phyloP scores from a whole-genome alignment of 2,888 invertebrate species.

The Drosophila helvetica region DNA sequence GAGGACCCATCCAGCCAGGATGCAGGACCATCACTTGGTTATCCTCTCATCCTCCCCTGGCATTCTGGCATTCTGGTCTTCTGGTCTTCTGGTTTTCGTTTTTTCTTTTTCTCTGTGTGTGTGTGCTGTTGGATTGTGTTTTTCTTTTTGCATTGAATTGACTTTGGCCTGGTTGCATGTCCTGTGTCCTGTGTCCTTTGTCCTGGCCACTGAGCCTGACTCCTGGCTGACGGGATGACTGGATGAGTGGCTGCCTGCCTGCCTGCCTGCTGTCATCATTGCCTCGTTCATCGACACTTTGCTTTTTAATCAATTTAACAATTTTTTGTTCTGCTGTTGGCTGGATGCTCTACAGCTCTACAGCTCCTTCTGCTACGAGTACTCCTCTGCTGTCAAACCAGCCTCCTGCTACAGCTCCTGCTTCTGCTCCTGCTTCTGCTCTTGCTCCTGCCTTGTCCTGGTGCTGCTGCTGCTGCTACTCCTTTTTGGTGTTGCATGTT shows the following conservation, averaged over 20 bases:
- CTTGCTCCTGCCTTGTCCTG: no score
- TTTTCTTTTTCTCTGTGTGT: conserved; percentile 9
- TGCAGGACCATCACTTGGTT: conserved; percentile 40
- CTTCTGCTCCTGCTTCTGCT: background rate
- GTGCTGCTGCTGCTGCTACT: background rate
- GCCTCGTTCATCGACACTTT: conserved; percentile 80
- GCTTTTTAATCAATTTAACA: conserved; percentile 82
- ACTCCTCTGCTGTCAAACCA: no score
- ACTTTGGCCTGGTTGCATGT: conserved; percentile 45
- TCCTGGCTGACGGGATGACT: conserved; percentile 26
- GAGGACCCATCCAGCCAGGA: conserved; percentile 26
- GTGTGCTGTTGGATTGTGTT: conserved; percentile 14
- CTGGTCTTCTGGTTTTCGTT: conserved; percentile 12
- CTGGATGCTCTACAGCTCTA: no score
- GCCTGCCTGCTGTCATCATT: conserved; percentile 71
- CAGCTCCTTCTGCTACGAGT: background rate
- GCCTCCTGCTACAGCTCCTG: conserved; percentile 5
- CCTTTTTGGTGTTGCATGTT: conserved; percentile 19
- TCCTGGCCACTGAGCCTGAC: conserved; percentile 48
- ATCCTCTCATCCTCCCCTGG: conserved; percentile 16
- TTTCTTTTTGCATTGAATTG: conserved; percentile 44
- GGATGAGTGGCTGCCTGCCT: conserved; percentile 26
- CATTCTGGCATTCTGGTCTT: conserved; percentile 14
- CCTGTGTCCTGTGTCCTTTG: conserved; percentile 24
- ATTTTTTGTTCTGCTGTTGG: conserved; percentile 52